Base-by-base conservation (phyloP, 2,797 vertebrate species). In the Pempheris klunzingeri region DNA sequence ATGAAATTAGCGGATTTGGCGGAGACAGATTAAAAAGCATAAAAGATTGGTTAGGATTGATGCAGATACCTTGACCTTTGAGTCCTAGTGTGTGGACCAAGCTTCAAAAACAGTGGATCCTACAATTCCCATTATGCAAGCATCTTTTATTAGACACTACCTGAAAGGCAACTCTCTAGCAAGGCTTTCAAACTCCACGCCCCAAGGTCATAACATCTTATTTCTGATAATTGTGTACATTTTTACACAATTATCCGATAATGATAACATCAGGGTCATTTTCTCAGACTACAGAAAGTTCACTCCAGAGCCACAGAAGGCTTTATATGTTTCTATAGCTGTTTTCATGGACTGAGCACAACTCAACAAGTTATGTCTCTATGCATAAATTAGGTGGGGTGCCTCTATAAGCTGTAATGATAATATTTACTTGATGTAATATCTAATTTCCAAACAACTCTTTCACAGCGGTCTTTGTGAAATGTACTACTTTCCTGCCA, bases 401-500 rank as follows among this genome's bases (percentile, higher is more conserved):
- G 9, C 28, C 20, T 13, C 28, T 44, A 44, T 22, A 7, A 43
- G 38, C 18, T 63, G 18, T 55, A 38, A 62, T 36, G 4, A 54
- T 39, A 18, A 30, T 39, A 49, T 77, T 39, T 54, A 18, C 38
- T 46, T 22, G 34, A 60, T 15, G 39, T 13, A 49, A 52, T 43
- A 55, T 74, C 4, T 24, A n/a, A 20, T 26, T 4, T 24, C 18
- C 61, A 32, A 50, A 49, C 43, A 18, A 10, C 20, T 15, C 13
- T 68, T 62, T 10, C 39, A 59, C 20, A 32, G 50, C 46, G 15
- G n/a, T 74, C 26, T 50, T n/a, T 46, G 26, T 32, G 46, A 69
- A 50, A 63, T 5, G 2, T 5, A 39, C 47, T 71, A 61, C 20
- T 52, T 58, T 68, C 39, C 30, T 49, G 18, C 2, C 13, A 39